A percentile compares a stretch with the other conserved stretches of the same genome.
phyloP scores from a whole-genome alignment of 1,140 invertebrate species.

The Saxidomus purpurata region DNA sequence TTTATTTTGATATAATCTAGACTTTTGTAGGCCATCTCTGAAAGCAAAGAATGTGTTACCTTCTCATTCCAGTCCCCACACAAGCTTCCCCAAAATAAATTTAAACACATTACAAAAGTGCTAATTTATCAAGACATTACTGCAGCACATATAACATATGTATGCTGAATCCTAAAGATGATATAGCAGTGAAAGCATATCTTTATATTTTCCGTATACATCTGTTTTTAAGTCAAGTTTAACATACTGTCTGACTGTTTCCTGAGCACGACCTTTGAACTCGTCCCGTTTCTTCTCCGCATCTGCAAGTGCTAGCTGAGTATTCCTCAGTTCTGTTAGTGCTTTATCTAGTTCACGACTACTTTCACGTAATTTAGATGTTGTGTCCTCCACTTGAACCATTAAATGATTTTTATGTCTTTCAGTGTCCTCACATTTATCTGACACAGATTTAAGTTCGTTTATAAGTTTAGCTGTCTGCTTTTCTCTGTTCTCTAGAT shows the following conservation, averaged over 20 bases:
- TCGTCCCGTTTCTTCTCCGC: constrained; percentile 84
- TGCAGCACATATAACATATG: no score
- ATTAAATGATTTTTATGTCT: constrained; percentile 75
- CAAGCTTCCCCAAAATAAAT: no score
- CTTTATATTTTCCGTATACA: no score
- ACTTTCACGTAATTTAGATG: constrained; percentile 74
- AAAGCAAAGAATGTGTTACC: no score
- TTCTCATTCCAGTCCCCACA: no score
- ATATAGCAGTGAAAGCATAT: no score
- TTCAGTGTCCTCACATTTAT: constrained; percentile 81
- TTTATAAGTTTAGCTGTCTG: constrained; percentile 83
- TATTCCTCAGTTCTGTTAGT: constrained; percentile 77
- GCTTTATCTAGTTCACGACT: constrained; percentile 79
- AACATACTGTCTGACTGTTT: constrained; percentile 85
- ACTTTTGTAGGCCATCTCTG: no score
- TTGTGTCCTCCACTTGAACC: constrained; percentile 80
- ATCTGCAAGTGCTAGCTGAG: constrained; percentile 79
- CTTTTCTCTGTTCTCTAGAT: constrained; percentile 84
- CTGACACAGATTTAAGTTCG: constrained; percentile 81
- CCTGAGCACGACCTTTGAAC: constrained; percentile 83
- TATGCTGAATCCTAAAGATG: no score
- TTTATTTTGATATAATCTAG: no score
- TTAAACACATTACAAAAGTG: no score
- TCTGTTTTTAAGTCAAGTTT: no score
- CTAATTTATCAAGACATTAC: no score